phyloP scores from a whole-genome alignment of 1,140 invertebrate species.

The Forficula auricularia region DNA sequence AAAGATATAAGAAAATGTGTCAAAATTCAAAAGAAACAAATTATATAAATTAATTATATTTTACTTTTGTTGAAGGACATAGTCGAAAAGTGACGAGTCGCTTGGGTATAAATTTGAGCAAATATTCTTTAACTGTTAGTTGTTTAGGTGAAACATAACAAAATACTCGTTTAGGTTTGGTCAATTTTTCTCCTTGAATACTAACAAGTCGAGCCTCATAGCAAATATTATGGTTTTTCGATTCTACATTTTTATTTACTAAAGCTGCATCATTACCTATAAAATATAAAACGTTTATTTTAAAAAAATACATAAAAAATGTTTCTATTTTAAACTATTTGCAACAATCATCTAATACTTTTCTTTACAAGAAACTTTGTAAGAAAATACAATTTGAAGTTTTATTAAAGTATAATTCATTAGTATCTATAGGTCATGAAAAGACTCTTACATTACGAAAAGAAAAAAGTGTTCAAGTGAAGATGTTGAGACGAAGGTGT shows the following conservation, averaged over 20 bases:
- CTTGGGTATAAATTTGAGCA: conserved; percentile 82
- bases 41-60: too few species aligned
- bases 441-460: too few species aligned
- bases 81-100: conserved; percentile 78
- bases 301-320: too few species aligned
- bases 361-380: too few species aligned
- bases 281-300: conserved; percentile 13
- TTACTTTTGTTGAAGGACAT: conserved; percentile 77
- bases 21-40: conserved; percentile 6
- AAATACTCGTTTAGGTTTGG: conserved; percentile 69
- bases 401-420: too few species aligned
- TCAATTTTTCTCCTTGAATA: conserved; percentile 43
- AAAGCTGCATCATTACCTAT: conserved; percentile 59
- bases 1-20: conserved; percentile 1
- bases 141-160: conserved; percentile 78
- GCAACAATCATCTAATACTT: too few species aligned
- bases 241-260: conserved; percentile 72
- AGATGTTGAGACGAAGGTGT: too few species aligned
- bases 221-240: conserved; percentile 65
- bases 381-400: too few species aligned
- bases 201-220: conserved; percentile 69
- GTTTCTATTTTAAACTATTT: too few species aligned
- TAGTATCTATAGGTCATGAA: too few species aligned
- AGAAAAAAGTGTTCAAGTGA: too few species aligned
- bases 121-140: conserved; percentile 78